A percentile compares a stretch with the other conserved stretches of the same genome.
Conservation (phyloP, 1,140 invertebrate genomes). For the Mesaphorura yosii region DNA sequence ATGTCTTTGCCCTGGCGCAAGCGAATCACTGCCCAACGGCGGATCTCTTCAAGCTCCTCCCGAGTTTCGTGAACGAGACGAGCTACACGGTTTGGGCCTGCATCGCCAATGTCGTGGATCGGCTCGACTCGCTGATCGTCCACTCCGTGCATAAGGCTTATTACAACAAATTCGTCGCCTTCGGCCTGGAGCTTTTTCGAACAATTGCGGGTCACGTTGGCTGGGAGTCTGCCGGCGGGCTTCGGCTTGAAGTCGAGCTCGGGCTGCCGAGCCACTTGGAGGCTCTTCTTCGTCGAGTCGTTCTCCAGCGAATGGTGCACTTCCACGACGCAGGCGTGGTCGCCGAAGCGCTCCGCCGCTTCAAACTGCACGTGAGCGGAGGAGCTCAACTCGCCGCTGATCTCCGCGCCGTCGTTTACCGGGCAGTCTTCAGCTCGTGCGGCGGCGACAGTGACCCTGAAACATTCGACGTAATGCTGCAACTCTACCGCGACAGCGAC, state of each 20-base stretch:
- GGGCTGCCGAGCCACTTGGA: background rate
- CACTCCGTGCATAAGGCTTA: background rate
- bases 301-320: background rate
- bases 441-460: background rate
- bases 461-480: background rate
- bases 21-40: background rate
- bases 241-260: background rate
- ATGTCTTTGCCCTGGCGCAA: constrained; percentile 9
- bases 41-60: background rate
- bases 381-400: background rate
- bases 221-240: background rate
- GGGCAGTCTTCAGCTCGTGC: background rate
- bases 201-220: background rate
- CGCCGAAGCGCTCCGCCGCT: background rate
- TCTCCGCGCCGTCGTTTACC: background rate
- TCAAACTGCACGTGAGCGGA: background rate
- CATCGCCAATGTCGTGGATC: constrained; percentile 8
- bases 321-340: background rate
- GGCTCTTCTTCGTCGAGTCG: background rate
- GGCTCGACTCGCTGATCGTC: constrained; percentile 4
- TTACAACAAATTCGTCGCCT: background rate
- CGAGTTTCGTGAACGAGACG: constrained; percentile 7
- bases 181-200: background rate
- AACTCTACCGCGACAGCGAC: background rate
- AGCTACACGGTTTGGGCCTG: constrained; percentile 3